These are phyloP conservation scores for Drosophila conformis DNA, from an alignment of 2,888 invertebrate genomes.

Conservation along the genomic window DNA sequence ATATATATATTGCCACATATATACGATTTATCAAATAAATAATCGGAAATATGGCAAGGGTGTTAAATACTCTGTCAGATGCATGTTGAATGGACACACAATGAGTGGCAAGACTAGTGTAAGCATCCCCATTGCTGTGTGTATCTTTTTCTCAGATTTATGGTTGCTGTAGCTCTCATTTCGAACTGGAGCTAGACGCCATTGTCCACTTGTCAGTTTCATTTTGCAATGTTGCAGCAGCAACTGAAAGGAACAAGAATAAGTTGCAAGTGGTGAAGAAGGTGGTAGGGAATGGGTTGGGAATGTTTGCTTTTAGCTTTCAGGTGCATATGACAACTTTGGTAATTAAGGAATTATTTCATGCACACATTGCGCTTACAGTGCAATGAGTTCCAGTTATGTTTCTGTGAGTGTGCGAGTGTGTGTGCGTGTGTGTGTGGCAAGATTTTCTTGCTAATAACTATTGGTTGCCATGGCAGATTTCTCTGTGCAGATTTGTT, in stretches of 20 bases:
- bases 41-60: not conserved
- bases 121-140: not conserved
- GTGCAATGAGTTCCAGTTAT: constrained; percentile 20
- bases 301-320: constrained; percentile 15
- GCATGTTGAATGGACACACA: not conserved
- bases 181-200: constrained; percentile 4
- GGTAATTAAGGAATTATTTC: constrained; percentile 80
- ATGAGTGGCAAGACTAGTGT: not conserved
- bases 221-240: constrained; percentile 13
- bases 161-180: not conserved
- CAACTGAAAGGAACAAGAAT: not conserved
- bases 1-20: not conserved
- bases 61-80: not conserved
- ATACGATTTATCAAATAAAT: not conserved
- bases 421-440: not conserved
- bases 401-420: not conserved
- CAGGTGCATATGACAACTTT: constrained; percentile 70
- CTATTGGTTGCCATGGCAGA: constrained; percentile 53
- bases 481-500: constrained; percentile 36
- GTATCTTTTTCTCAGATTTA: not conserved
- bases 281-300: not conserved
- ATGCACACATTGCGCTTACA: constrained; percentile 58
- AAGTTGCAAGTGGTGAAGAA: no score
- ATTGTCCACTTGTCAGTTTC: constrained; percentile 39
- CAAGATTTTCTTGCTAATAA: constrained; percentile 48